phyloP scores from a whole-genome alignment of 2,888 invertebrate species.

The Muscina levida region DNA sequence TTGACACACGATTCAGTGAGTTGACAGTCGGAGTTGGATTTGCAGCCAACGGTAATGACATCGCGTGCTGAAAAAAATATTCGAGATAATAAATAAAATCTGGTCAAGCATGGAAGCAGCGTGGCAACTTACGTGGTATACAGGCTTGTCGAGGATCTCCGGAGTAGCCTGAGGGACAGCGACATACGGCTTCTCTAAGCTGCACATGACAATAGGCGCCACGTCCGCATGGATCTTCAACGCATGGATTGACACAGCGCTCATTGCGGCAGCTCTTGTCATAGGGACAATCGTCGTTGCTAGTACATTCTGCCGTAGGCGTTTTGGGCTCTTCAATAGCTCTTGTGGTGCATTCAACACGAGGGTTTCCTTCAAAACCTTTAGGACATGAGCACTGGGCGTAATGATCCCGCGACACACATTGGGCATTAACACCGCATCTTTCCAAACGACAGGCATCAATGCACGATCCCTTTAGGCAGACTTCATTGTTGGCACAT shows the following conservation, averaged over 20 bases:
- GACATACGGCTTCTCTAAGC: constrained; percentile 87
- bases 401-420: constrained; percentile 87
- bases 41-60: constrained; percentile 85
- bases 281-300: constrained; percentile 87
- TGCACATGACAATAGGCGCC: constrained; percentile 92
- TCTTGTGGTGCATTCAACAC: constrained; percentile 85
- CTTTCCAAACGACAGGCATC: constrained; percentile 89
- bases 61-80: constrained; percentile 81
- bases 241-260: constrained; percentile 89
- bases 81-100: neutral
- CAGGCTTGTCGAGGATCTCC: constrained; percentile 88
- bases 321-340: constrained; percentile 66
- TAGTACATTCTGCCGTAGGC: constrained; percentile 85
- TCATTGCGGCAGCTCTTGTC: constrained; percentile 89
- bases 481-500: constrained; percentile 87
- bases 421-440: constrained; percentile 92
- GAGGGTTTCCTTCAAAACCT: constrained; percentile 89
- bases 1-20: constrained; percentile 91
- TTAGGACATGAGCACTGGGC: constrained; percentile 89
- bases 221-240: constrained; percentile 86
- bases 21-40: constrained; percentile 89
- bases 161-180: constrained; percentile 88
- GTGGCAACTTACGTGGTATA: constrained; percentile 86
- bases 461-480: constrained; percentile 87
- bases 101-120: neutral